Conservation (phyloP, 2,888 invertebrate genomes). For the Andrena hattorfiana region DNA sequence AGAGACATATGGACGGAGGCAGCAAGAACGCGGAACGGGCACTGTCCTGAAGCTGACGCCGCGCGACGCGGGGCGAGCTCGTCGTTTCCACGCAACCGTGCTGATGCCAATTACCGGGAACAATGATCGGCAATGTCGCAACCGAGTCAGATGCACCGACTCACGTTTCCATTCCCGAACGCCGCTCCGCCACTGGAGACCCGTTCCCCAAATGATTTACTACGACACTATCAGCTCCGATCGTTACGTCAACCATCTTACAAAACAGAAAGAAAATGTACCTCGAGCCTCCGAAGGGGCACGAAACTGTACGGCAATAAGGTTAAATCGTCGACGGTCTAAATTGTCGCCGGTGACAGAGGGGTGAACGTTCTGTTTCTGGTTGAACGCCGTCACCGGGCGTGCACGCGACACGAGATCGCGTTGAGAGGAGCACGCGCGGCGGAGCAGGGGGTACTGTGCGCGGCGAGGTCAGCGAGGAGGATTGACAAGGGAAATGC, state of each 20-base stretch:
- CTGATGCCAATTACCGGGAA: constrained; percentile 54
- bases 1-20: constrained; percentile 44
- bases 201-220: neutral
- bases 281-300: neutral
- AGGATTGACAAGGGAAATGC: constrained; percentile 26
- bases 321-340: constrained; percentile 5
- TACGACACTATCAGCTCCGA: neutral
- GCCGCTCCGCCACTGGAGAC: neutral
- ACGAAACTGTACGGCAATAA: neutral
- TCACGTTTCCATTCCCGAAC: neutral
- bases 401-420: constrained; percentile 16
- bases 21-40: constrained; percentile 64
- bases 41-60: constrained; percentile 56
- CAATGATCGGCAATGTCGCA: constrained; percentile 55
- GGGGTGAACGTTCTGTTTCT: constrained; percentile 59
- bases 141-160: constrained; percentile 17
- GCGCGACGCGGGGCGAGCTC: constrained; percentile 56
- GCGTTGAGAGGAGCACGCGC: neutral
- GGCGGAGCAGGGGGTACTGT: neutral
- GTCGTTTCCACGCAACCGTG: constrained; percentile 60
- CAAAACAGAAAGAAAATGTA: neutral
- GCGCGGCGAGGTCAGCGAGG: neutral
- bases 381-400: constrained; percentile 47
- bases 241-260: neutral
- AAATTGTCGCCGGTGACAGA: constrained; percentile 19